Evolutionary conservation across 2,797 vertebrate genomes (phyloP), one percentile per base, ranked within the genome.

Genomic region (Pantherophis alleghaniensis): DNA sequence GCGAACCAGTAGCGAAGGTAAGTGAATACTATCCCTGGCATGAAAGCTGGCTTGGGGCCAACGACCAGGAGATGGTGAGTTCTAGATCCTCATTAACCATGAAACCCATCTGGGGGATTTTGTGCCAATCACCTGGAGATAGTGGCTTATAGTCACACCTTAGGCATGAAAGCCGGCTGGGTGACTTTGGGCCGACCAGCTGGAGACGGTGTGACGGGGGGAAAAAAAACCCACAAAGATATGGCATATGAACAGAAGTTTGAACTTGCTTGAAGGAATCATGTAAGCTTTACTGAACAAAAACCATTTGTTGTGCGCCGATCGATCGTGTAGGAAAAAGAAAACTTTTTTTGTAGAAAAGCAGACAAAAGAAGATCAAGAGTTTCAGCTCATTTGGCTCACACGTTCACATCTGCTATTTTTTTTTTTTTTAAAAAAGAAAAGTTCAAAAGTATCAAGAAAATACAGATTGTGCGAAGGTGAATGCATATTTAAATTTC

Each of bases 401-500:
- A 55, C 47, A n/a, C 22, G 4, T 47, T 61, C 7, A 55, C 61
- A 47, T 22, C 13, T 61, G 63, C 89, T 57, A 51, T 24, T 10
- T 7, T 32, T n/a, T 47, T 91, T 90, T 79, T 61, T 4, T 42
- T 37, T 37, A 42, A 18, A 47, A 91, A 86, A 26, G 9, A 26
- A 61, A 79, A 55, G 66, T 83, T 28, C 53, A 22, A 14, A 24
- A 61, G 61, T 47, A 88, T 61, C 57, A 79, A 60, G 61, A 57
- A 87, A 69, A 16, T 32, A 87, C 37, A 74, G 69, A 91, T 47
- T 55, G 24, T 42, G 61, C 1, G 59, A 66, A 93, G 92, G 86
- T 91, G 90, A 91, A 79, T 63, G 86, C 42, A n/a, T 91, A 61
- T 93, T 88, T 79, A 60, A 47, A 88, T 93, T 79, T 83, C 66